Evolutionary conservation across 1,140 invertebrate species (phyloP).

Genomic region (Vanessa atalanta): DNA sequence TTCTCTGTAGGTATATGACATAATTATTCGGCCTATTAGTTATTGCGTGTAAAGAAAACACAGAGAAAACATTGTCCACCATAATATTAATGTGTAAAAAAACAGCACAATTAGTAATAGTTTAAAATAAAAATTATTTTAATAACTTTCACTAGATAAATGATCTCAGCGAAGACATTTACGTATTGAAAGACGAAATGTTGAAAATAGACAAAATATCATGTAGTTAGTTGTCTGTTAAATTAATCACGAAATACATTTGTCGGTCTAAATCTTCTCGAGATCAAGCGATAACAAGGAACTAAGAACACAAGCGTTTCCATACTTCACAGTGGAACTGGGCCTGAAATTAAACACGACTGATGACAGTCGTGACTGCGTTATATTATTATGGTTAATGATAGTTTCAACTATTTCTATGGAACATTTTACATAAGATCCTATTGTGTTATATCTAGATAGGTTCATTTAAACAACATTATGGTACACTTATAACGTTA

Average conservation of each 20-base stretch:
- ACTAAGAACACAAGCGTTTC: slow-evolving; percentile 64
- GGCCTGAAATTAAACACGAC: slow-evolving; percentile 38
- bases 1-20: too few species aligned
- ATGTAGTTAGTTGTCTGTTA: slow-evolving; percentile 70
- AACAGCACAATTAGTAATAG: too few species aligned
- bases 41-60: too few species aligned
- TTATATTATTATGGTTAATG: slow-evolving; percentile 51
- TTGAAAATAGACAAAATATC: slow-evolving; percentile 50
- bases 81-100: too few species aligned
- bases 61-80: too few species aligned
- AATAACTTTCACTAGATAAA: not conserved
- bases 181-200: not conserved
- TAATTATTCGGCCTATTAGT: too few species aligned
- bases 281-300: slow-evolving; percentile 69
- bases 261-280: slow-evolving; percentile 64
- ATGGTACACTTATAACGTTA: not conserved
- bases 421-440: slow-evolving; percentile 16
- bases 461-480: not conserved
- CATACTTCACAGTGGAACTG: slow-evolving; percentile 57
- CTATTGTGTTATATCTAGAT: slow-evolving; percentile 1
- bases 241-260: slow-evolving; percentile 76
- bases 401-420: slow-evolving; percentile 30
- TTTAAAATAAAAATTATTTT: too few species aligned
- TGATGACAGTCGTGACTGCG: slow-evolving; percentile 74
- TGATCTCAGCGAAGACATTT: not conserved